phyloP scores from a whole-genome alignment of 2,888 invertebrate species.

The Drosophila dives region DNA sequence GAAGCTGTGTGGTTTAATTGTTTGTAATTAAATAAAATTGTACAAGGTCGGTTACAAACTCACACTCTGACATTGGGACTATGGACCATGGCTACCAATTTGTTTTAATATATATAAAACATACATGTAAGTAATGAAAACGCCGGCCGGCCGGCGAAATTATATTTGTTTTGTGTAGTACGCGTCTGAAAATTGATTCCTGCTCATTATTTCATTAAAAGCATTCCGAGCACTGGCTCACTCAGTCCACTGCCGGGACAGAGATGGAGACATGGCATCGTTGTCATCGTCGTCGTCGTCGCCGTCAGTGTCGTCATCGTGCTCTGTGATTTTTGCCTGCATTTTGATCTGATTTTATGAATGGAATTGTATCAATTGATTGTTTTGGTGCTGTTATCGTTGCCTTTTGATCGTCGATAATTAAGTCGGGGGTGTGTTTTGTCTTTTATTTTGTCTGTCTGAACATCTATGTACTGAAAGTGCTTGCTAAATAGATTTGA shows the following conservation, averaged over 20 bases:
- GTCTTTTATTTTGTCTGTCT: conserved; percentile 7
- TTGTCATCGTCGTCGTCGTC: conserved; percentile 8
- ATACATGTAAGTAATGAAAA: conserved; percentile 50
- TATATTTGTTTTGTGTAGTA: conserved; percentile 57
- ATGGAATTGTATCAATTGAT: conserved; percentile 80
- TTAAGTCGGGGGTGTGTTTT: conserved; percentile 66
- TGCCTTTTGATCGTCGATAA: conserved; percentile 77
- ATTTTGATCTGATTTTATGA: conserved; percentile 77
- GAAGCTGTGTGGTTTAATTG: conserved; percentile 66
- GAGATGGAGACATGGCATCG: conserved; percentile 28
- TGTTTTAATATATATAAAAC: conserved; percentile 67
- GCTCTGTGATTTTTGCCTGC: conserved; percentile 71
- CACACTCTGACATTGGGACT: conserved; percentile 37
- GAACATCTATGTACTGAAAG: conserved; percentile 5
- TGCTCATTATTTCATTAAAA: conserved; percentile 78
- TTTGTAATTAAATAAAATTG: conserved; percentile 81
- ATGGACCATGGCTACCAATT: conserved; percentile 69
- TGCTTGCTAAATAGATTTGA: conserved; percentile 62
- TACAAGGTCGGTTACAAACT: conserved; percentile 77
- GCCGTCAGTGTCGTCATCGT: conserved; percentile 41
- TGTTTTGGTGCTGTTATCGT: conserved; percentile 77
- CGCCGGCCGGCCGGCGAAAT: conserved; percentile 73
- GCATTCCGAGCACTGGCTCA: conserved; percentile 39
- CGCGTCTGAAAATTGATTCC: conserved; percentile 74
- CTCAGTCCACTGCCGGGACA: conserved; percentile 31